Percentiles rank a stretch among this genome's conserved stretches.
Evolutionary conservation across 1,140 invertebrate genomes (phyloP).

Genomic region (Scaptomyza hsui): DNA sequence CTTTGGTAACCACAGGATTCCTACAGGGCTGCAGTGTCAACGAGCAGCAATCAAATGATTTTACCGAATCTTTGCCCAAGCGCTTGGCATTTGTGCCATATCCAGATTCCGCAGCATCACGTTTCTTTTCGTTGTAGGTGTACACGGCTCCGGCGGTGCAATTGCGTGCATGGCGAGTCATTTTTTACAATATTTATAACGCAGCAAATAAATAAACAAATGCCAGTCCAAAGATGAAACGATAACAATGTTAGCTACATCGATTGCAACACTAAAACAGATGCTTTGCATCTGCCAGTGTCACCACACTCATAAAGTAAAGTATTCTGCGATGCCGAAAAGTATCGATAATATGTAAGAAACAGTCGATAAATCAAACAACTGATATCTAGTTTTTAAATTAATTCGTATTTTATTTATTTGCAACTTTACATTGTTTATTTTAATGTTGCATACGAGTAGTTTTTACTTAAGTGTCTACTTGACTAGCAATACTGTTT

Average conservation of each 20-base stretch:
- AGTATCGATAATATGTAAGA: conserved; percentile 7
- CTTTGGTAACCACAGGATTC: conserved; percentile 86
- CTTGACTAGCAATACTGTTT: conserved; percentile 56
- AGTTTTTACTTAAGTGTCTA: conserved; percentile 50
- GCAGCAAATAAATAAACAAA: conserved; percentile 18
- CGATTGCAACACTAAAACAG: conserved; percentile 4
- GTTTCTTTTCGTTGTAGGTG: conserved; percentile 99
- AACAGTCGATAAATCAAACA: background rate
- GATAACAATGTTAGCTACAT: conserved; percentile 10
- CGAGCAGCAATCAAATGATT: conserved; percentile 99
- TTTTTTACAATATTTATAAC: conserved; percentile 74
- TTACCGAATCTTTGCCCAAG: conserved; percentile 96
- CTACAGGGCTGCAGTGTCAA: conserved; percentile 94
- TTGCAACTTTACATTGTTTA: conserved; percentile 42
- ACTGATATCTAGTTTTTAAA: conserved; percentile 15
- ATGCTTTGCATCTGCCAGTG: background rate
- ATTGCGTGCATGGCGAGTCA: conserved; percentile 98
- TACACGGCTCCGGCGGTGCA: conserved; percentile 99
- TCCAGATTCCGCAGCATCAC: conserved; percentile 96
- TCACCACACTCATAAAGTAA: background rate
- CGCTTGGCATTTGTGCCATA: conserved; percentile 93
- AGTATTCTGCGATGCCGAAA: background rate
- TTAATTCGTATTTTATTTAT: conserved; percentile 45
- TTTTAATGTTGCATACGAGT: conserved; percentile 44
- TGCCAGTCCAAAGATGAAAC: background rate